A percentile compares a stretch with the other conserved stretches of the same genome.
phyloP scores from a whole-genome alignment of 2,888 invertebrate species.

The Herminia tarsipennalis region DNA sequence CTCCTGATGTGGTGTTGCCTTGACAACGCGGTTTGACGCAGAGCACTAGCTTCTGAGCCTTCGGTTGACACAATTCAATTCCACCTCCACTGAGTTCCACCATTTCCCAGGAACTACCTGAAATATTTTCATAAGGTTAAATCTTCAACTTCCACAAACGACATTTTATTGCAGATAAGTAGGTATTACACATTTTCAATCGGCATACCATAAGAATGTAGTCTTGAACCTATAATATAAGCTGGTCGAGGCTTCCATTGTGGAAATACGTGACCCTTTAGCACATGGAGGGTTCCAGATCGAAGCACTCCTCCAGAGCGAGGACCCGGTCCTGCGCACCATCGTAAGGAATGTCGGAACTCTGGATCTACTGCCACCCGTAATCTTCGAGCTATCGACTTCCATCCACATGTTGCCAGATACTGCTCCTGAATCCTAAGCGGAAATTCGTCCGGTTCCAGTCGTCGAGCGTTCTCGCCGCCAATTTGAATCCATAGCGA shows the following conservation, averaged over 20 bases:
- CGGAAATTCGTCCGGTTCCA: slow-evolving; percentile 84
- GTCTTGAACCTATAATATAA: slow-evolving; percentile 85
- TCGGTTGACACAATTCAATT: slow-evolving; percentile 76
- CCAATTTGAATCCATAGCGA: slow-evolving; percentile 86
- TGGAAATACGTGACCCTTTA: slow-evolving; percentile 89
- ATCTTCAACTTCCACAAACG: neutral
- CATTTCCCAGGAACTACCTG: slow-evolving; percentile 73
- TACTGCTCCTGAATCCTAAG: slow-evolving; percentile 87
- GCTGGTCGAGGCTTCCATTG: slow-evolving; percentile 88
- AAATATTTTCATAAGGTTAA: slow-evolving; percentile 31
- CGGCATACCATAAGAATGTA: slow-evolving; percentile 83
- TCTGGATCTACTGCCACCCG: slow-evolving; percentile 88
- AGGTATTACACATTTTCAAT: neutral
- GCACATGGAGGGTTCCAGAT: slow-evolving; percentile 84
- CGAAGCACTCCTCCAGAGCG: slow-evolving; percentile 72
- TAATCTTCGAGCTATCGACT: slow-evolving; percentile 84
- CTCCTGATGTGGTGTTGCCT: slow-evolving; percentile 62
- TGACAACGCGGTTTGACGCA: slow-evolving; percentile 76
- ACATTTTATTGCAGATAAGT: neutral
- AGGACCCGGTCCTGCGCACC: slow-evolving; percentile 86
- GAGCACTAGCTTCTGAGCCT: slow-evolving; percentile 74
- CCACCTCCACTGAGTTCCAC: slow-evolving; percentile 76
- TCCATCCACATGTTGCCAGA: slow-evolving; percentile 86
- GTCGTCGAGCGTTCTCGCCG: slow-evolving; percentile 82
- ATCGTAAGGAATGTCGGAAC: slow-evolving; percentile 85